Conservation (phyloP, 2,797 vertebrate genomes). For the Myotis daubentonii region DNA sequence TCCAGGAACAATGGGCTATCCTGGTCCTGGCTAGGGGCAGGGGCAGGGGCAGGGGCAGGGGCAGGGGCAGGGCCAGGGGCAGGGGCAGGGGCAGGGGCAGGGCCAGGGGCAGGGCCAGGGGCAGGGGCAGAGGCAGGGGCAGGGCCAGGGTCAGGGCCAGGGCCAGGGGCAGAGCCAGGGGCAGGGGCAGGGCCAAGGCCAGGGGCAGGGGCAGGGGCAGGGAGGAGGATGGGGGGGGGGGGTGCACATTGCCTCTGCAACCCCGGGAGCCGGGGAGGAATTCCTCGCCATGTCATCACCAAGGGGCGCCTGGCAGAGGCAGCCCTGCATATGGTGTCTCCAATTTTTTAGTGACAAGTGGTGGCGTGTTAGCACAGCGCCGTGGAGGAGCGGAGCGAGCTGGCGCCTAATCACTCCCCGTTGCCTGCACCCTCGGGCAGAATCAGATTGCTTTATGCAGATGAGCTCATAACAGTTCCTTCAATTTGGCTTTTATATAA, state of each 20-base stretch:
- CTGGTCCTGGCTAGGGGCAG: background rate
- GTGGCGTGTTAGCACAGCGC: slow-evolving; percentile 90
- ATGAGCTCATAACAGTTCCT: slow-evolving; percentile 95
- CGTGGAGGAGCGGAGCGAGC: slow-evolving; percentile 83
- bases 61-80: too few species aligned
- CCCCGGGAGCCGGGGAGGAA: slow-evolving; percentile 66
- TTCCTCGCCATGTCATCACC: slow-evolving; percentile 80
- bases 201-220: background rate
- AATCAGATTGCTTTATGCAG: slow-evolving; percentile 94
- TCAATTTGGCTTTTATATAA: slow-evolving; percentile 91
- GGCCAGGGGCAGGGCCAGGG: too few species aligned
- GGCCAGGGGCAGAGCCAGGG: too few species aligned
- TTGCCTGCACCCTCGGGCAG: slow-evolving; percentile 92
- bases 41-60: too few species aligned
- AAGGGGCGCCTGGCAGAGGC: slow-evolving; percentile 85
- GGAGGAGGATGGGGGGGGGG: too few species aligned
- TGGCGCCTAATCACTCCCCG: slow-evolving; percentile 91
- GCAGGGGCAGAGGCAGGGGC: background rate
- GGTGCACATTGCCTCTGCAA: background rate
- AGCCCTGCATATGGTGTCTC: slow-evolving; percentile 92
- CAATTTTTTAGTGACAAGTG: slow-evolving; percentile 91
- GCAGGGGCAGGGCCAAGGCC: background rate
- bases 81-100: background rate
- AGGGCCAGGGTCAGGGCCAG: too few species aligned
- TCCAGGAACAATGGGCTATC: background rate